These are phyloP conservation scores for Tethya wilhelma DNA, from an alignment of 37 sponge, comb jelly and placozoan species.

Conservation along the genomic window DNA sequence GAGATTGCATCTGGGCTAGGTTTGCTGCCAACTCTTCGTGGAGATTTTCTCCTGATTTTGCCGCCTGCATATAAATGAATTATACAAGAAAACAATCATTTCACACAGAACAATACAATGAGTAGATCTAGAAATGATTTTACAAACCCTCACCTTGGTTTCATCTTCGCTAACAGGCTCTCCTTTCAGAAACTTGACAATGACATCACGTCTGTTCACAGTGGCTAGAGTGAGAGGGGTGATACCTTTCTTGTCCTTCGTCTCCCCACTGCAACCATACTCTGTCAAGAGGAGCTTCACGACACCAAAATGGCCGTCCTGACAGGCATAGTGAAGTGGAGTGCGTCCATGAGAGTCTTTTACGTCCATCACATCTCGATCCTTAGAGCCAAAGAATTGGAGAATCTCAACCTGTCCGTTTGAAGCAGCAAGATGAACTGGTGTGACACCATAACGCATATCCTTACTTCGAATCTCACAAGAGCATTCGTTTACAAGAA, in stretches of 20 bases:
- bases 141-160: background rate
- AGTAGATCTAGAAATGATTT: background rate
- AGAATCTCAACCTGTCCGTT: constrained; percentile 41
- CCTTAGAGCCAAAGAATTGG: constrained; percentile 25
- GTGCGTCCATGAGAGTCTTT: constrained; percentile 54
- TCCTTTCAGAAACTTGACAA: constrained; percentile 32
- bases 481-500: constrained; percentile 15
- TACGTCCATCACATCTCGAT: constrained; percentile 5
- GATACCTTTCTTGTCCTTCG: constrained; percentile 26
- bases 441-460: constrained; percentile 22
- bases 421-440: constrained; percentile 43
- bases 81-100: background rate
- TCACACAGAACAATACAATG: background rate
- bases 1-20: background rate
- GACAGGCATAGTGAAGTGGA: constrained; percentile 76
- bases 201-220: constrained; percentile 41
- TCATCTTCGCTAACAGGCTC: background rate
- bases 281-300: constrained; percentile 41
- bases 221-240: constrained; percentile 65
- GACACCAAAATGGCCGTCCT: constrained; percentile 62
- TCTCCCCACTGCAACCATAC: background rate
- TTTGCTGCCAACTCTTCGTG: background rate
- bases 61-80: background rate
- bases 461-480: background rate
- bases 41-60: background rate